phyloP scores from a whole-genome alignment of 2,888 invertebrate species.

The Amaurobius ferox region DNA sequence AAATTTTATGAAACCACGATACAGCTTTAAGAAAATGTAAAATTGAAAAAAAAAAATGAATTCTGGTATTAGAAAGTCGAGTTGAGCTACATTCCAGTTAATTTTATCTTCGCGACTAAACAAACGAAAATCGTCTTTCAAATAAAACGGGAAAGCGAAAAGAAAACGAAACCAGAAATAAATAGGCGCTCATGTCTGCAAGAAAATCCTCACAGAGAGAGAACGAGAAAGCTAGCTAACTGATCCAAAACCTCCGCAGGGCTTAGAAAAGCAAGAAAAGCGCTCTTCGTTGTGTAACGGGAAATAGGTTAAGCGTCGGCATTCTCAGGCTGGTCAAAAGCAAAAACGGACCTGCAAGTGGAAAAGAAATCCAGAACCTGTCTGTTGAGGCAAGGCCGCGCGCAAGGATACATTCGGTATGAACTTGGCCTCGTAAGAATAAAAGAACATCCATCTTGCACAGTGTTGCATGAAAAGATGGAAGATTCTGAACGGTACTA shows the following conservation, averaged over 20 bases:
- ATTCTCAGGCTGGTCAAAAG: constrained; percentile 11
- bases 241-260: background rate
- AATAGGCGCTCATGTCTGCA: background rate
- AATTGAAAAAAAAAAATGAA: no score
- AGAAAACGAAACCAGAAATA: constrained; percentile 4
- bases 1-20: no score
- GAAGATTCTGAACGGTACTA: background rate
- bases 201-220: background rate
- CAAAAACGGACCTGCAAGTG: constrained; percentile 9
- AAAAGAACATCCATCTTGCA: constrained; percentile 10
- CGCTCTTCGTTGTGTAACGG: constrained; percentile 50
- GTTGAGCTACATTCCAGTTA: no score
- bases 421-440: constrained; percentile 59
- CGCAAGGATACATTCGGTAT: constrained; percentile 27
- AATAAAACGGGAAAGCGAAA: no score
- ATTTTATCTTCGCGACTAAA: no score
- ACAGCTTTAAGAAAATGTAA: no score
- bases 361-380: constrained; percentile 22
- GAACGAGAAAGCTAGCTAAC: constrained; percentile 9
- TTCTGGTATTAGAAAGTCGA: no score
- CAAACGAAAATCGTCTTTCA: no score
- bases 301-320: constrained; percentile 61
- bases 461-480: background rate
- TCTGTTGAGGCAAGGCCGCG: constrained; percentile 51
- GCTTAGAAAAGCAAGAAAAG: background rate